Evolutionary conservation across 2,113 vertebrate species (phyloP).

Genomic region (Mirounga angustirostris): DNA sequence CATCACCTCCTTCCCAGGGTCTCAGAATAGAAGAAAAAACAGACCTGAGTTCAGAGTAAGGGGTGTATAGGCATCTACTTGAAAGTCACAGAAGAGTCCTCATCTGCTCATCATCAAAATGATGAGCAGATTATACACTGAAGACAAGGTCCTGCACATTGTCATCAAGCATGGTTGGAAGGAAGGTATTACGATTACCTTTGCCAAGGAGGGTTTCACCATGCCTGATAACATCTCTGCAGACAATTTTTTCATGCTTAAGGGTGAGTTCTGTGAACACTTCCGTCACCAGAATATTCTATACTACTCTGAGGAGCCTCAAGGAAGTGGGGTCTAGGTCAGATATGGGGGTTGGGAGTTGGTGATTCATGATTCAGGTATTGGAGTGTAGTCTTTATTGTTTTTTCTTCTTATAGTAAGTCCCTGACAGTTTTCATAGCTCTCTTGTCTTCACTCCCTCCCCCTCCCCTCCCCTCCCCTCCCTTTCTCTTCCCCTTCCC

Average conservation of each 20-base stretch:
- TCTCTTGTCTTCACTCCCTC: neutral
- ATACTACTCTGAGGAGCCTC: constrained; percentile 76
- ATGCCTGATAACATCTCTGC: constrained; percentile 94
- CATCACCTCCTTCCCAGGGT: neutral
- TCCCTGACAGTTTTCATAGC: neutral
- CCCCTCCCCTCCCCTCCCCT: neutral
- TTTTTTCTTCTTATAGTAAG: neutral
- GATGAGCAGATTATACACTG: constrained; percentile 91
- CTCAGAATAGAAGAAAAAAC: neutral
- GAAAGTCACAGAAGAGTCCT: constrained; percentile 93
- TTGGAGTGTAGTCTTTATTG: neutral
- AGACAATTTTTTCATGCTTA: constrained; percentile 93
- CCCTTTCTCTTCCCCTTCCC: no score
- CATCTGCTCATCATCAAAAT: constrained; percentile 84
- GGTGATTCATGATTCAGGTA: neutral
- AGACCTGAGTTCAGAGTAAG: neutral
- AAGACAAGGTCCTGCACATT: constrained; percentile 95
- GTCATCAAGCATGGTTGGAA: constrained; percentile 95
- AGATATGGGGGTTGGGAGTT: neutral
- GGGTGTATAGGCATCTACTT: constrained; percentile 77
- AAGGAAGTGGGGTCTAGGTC: constrained; percentile 67
- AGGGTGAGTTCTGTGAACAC: constrained; percentile 91
- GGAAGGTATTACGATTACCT: constrained; percentile 94
- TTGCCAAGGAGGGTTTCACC: constrained; percentile 93
- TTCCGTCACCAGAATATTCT: constrained; percentile 93